Base-by-base conservation (phyloP, 1,140 invertebrate species). In the Thaumatotibia leucotreta region DNA sequence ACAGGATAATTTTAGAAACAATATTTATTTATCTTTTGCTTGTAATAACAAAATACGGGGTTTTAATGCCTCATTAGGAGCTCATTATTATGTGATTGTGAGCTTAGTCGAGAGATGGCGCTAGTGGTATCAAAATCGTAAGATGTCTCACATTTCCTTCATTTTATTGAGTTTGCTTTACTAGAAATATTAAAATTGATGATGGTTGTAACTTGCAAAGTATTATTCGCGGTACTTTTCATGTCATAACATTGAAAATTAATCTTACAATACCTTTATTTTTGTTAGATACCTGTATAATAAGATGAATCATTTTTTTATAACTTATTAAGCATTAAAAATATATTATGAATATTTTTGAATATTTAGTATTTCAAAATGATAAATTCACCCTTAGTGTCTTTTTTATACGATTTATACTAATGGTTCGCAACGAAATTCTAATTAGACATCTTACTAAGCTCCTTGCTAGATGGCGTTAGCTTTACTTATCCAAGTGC, bases 21-120 rank as follows among this genome's bases (percentile, higher is more conserved):
- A 11, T 27, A n/a, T 1, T 27, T 8, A 58, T 6, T 27, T 58
- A 29, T 5, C 14, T 27, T 58, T 31, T 58, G 1, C 0, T n/a
- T 45, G 8, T 63, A 14, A 39, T 49, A 63, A 45, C 33, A 39
- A 52, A 65, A 67, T 74, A 67, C 49, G 31, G 63, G 62, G 61
- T 64, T 67, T 69, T 58, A 58, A 31, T 58, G 24, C 11, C 24
- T 70, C 11, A 66, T 74, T 63, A 68, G 39, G 8, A 70, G 1
- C 45, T 61, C 54, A 76, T 82, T 70, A 52, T 50, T 35, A 29
- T 31, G 64, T 80, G 69, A 82, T 82, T 82, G 84, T 75, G 76
- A 58, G n/a, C 8, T 29, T 27, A 14, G 27, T 31, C 6, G 20
- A 83, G 75, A 89, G 86, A 87, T 89, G 86, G 86, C 84, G 83